Evolutionary conservation across 2,113 vertebrate species (phyloP).

Genomic region (Lepisosteus osseus): DNA sequence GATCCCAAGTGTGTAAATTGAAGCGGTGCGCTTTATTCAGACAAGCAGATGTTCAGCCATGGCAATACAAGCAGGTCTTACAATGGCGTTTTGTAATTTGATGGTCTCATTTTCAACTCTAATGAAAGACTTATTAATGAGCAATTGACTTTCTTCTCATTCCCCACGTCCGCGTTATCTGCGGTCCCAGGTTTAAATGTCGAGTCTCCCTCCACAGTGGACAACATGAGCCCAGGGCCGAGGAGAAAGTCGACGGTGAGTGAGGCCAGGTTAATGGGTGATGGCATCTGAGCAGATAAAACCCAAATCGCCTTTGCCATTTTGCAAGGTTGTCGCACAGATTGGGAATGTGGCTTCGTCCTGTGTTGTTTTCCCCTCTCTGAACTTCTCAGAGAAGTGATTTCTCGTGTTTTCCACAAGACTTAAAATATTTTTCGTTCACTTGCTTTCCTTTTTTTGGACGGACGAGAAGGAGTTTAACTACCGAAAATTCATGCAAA

Average conservation of each 20-base stretch:
- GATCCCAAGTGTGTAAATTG: conserved; percentile 53
- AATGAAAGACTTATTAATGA: conserved; percentile 50
- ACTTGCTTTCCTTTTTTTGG: too few species aligned
- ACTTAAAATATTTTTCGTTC: too few species aligned
- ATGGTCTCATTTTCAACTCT: conserved; percentile 51
- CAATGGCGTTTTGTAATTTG: conserved; percentile 48
- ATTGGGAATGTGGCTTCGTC: too few species aligned
- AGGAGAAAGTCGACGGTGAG: background rate
- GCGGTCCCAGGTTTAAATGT: background rate
- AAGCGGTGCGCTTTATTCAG: conserved; percentile 48
- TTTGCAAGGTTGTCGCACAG: too few species aligned
- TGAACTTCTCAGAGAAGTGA: too few species aligned
- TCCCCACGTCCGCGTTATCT: conserved; percentile 15
- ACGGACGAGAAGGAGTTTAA: too few species aligned
- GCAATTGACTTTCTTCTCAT: conserved; percentile 45
- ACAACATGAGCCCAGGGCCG: background rate
- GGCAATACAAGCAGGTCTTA: conserved; percentile 35
- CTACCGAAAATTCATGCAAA: too few species aligned
- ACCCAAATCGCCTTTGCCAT: too few species aligned
- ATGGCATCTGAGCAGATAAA: background rate
- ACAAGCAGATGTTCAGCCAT: conserved; percentile 62
- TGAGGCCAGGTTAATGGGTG: background rate
- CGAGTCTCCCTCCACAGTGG: background rate
- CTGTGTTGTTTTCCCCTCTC: too few species aligned
- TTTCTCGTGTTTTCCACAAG: too few species aligned